A percentile compares a stretch with the other conserved stretches of the same genome.
phyloP scores from a whole-genome alignment of 1,140 invertebrate species.

The Cataglyphis hispanica region DNA sequence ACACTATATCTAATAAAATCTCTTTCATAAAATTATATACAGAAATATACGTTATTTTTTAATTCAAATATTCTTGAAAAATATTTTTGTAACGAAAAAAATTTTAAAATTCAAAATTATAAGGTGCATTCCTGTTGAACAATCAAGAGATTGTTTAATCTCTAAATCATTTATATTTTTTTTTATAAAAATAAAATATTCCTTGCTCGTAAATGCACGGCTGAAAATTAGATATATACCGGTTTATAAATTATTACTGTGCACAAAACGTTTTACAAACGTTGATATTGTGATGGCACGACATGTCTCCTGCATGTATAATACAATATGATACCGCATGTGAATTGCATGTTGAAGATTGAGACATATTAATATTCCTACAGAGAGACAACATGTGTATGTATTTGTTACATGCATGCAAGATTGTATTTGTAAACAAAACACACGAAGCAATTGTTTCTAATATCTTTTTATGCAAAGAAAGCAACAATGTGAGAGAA shows the following conservation, averaged over 20 bases:
- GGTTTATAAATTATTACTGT: constrained; percentile 14
- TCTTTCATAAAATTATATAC: background rate
- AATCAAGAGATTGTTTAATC: background rate
- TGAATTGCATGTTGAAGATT: background rate
- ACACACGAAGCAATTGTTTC: constrained; percentile 5
- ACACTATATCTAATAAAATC: constrained; percentile 27
- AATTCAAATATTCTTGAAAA: constrained; percentile 1
- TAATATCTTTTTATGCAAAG: background rate
- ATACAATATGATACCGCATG: background rate
- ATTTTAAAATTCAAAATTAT: constrained; percentile 3
- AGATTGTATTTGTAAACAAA: constrained; percentile 39
- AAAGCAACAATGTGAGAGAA: background rate
- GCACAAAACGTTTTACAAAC: constrained; percentile 3
- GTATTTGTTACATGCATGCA: constrained; percentile 21
- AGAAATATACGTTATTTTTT: constrained; percentile 14
- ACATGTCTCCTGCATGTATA: background rate
- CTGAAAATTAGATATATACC: background rate
- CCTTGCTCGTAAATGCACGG: background rate
- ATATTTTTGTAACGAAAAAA: background rate
- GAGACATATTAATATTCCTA: background rate
- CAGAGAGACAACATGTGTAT: background rate
- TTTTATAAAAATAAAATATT: constrained; percentile 7
- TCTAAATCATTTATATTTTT: no score
- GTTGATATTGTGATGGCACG: background rate
- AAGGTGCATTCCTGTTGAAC: background rate